phyloP scores from a whole-genome alignment of 1,140 invertebrate genomes.

The Aphis craccivora region DNA sequence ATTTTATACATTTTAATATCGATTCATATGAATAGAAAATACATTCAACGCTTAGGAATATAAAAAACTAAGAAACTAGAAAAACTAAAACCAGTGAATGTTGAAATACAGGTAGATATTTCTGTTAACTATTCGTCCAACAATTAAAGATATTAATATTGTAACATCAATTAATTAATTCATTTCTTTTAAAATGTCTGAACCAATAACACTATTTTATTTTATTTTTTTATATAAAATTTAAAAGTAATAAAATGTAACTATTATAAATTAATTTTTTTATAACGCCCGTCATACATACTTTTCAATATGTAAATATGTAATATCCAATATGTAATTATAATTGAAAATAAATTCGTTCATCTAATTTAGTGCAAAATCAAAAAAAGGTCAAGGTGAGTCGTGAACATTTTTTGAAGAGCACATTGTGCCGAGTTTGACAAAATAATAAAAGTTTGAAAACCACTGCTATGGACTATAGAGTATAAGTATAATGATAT shows the following conservation, averaged over 20 bases:
- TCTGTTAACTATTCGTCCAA: slow-evolving; percentile 28
- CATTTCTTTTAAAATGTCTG: not conserved
- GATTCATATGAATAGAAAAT: too few relatives aligned
- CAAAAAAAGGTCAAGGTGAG: not conserved
- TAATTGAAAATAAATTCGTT: not conserved
- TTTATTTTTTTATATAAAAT: not conserved
- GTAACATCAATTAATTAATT: not conserved
- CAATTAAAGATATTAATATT: not conserved
- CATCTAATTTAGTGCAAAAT: not conserved
- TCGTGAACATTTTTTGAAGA: not conserved
- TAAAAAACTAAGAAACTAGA: too few relatives aligned
- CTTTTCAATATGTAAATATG: too few relatives aligned
- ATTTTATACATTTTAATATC: too few relatives aligned
- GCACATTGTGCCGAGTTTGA: not conserved
- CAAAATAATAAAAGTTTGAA: not conserved
- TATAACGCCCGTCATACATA: not conserved
- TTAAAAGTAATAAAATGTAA: not conserved
- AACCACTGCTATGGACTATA: not conserved
- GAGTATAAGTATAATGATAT: too few relatives aligned
- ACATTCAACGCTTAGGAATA: too few relatives aligned
- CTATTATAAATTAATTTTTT: not conserved
- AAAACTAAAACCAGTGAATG: too few relatives aligned
- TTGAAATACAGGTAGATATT: not conserved
- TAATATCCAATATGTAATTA: not conserved
- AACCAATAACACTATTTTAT: not conserved